phyloP scores from a whole-genome alignment of 53 echinoderm and acorn worm genomes.

The Echinarachnius parma region DNA sequence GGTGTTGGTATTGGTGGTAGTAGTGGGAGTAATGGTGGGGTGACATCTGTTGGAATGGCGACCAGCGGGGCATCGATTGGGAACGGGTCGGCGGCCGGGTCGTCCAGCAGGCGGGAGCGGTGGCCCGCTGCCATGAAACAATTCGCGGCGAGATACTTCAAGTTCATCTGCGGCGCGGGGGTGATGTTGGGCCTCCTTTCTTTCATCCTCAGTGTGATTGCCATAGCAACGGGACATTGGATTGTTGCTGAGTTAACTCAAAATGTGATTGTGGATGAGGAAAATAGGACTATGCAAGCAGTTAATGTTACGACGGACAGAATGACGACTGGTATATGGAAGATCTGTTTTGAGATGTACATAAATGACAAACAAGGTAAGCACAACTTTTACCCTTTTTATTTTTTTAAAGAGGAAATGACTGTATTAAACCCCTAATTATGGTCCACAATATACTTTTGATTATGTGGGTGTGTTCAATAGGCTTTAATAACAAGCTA shows the following conservation, averaged over 20 bases:
- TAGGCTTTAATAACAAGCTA: no score
- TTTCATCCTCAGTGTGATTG: slow-evolving; percentile 38
- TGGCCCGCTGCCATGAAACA: slow-evolving; percentile 34
- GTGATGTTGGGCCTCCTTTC: slow-evolving; percentile 28
- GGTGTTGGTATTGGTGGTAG: neutral
- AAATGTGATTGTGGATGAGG: neutral
- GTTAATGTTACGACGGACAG: slow-evolving; percentile 21
- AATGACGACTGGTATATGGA: slow-evolving; percentile 23
- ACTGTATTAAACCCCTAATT: no score
- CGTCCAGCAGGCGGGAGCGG: slow-evolving; percentile 5
- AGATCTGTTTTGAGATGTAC: slow-evolving; percentile 16
- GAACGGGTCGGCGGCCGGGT: neutral
- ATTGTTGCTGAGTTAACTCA: slow-evolving; percentile 10
- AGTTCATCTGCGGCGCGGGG: slow-evolving; percentile 30
- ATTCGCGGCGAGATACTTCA: slow-evolving; percentile 31
- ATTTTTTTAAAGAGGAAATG: no score
- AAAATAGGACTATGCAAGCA: neutral
- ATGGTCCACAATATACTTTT: no score
- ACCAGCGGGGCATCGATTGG: no score
- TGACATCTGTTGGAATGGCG: no score
- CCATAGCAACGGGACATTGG: slow-evolving; percentile 39
- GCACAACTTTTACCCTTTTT: no score
- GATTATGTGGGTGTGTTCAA: no score
- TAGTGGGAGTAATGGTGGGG: neutral
- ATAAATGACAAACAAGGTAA: slow-evolving; percentile 23